Conservation (phyloP, 1,140 invertebrate genomes). For the Drosophila trapezifrons region DNA sequence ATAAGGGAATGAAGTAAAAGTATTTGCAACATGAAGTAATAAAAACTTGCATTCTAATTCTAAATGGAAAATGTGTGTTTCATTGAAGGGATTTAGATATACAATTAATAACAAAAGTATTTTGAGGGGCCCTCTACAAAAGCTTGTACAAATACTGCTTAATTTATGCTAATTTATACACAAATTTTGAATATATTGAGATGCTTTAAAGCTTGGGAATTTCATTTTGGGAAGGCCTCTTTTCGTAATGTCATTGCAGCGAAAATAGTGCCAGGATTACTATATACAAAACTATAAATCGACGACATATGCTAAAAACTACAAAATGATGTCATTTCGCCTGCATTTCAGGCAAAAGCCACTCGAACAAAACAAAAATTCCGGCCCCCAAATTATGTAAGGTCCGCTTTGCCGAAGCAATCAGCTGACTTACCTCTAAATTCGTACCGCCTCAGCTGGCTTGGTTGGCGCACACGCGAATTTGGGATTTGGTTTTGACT, state of each 20-base stretch:
- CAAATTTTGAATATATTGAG: background rate
- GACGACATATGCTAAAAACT: constrained; percentile 21
- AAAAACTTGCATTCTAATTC: constrained; percentile 59
- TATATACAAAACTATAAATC: background rate
- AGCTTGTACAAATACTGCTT: background rate
- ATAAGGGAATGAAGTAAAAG: constrained; percentile 44
- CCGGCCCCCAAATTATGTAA: constrained; percentile 59
- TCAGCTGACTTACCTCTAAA: constrained; percentile 43
- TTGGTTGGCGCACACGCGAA: constrained; percentile 35
- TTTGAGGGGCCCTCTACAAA: background rate
- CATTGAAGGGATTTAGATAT: background rate
- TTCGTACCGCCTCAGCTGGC: constrained; percentile 12
- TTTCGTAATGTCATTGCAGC: constrained; percentile 15
- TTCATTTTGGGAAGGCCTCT: background rate
- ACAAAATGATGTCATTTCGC: constrained; percentile 58
- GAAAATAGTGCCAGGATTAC: constrained; percentile 1
- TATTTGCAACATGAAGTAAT: constrained; percentile 49
- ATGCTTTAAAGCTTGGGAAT: background rate
- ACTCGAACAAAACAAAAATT: constrained; percentile 41
- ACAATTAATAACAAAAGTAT: background rate
- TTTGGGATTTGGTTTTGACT: constrained; percentile 23
- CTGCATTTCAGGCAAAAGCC: constrained; percentile 42
- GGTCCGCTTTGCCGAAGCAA: constrained; percentile 4
- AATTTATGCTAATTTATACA: background rate
- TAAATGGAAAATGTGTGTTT: background rate